A percentile compares a stretch with the other conserved stretches of the same genome.
These are phyloP conservation scores for Urocitellus parryii DNA, from an alignment of 2,113 vertebrate species.

Conservation along the genomic window DNA sequence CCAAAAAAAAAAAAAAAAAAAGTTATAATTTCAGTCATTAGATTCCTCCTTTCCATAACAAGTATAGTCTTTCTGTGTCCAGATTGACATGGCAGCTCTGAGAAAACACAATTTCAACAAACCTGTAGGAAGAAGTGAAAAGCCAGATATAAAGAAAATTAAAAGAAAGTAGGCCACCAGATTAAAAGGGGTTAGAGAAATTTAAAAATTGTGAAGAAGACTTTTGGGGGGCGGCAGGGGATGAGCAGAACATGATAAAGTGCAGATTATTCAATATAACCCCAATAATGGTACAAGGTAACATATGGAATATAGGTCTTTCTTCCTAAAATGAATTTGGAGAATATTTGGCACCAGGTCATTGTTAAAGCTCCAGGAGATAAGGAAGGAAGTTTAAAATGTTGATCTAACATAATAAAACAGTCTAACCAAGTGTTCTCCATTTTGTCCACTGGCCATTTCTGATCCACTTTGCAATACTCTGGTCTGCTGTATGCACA, in stretches of 20 bases:
- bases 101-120: not conserved
- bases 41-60: not conserved
- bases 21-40: not conserved
- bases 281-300: not conserved
- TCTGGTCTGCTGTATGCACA: not conserved
- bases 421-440: not conserved
- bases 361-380: not conserved
- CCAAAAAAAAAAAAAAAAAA: too few species aligned
- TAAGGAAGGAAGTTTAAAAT: not conserved
- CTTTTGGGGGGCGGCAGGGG: not conserved
- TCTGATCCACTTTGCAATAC: not conserved
- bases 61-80: not conserved
- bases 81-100: not conserved
- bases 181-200: not conserved
- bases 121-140: not conserved
- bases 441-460: not conserved
- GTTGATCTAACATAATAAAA: not conserved
- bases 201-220: not conserved
- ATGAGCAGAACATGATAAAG: not conserved
- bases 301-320: not conserved
- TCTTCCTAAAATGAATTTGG: not conserved
- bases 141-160: not conserved
- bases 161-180: not conserved
- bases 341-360: not conserved
- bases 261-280: not conserved